Conservation (phyloP, 2,113 vertebrate species). For the Nycticebus coucang region DNA sequence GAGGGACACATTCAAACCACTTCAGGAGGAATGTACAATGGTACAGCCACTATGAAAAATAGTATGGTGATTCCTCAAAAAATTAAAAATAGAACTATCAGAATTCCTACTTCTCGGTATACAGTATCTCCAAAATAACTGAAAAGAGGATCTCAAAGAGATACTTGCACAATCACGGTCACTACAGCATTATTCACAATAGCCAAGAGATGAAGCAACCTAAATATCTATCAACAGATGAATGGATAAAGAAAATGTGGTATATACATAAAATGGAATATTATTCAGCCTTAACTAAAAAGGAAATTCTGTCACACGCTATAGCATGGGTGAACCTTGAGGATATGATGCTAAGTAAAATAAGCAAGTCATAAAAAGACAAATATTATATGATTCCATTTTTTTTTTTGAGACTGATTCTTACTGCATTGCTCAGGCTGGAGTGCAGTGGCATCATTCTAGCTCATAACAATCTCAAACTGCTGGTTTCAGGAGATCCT, state of each 20-base stretch:
- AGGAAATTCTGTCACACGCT: background rate
- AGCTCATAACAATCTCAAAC: too few relatives aligned
- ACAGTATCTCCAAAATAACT: background rate
- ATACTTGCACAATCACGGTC: background rate
- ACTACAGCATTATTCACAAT: background rate
- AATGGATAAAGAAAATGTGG: background rate
- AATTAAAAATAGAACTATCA: background rate
- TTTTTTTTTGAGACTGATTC: too few relatives aligned
- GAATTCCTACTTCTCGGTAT: background rate
- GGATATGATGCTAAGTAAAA: background rate
- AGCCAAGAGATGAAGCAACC: background rate
- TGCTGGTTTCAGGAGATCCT: too few relatives aligned
- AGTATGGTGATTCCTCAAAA: background rate
- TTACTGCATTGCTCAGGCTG: too few relatives aligned
- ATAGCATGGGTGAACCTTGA: background rate
- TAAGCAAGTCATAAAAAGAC: background rate
- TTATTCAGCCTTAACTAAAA: background rate
- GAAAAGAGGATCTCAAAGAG: background rate
- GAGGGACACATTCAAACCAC: background rate
- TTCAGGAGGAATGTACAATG: background rate
- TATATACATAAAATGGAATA: background rate
- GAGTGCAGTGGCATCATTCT: too few relatives aligned
- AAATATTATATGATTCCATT: background rate
- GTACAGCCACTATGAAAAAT: background rate
- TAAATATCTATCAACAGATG: background rate